Base-by-base conservation (phyloP, 2,113 vertebrate genomes). In the Holacanthus passer region DNA sequence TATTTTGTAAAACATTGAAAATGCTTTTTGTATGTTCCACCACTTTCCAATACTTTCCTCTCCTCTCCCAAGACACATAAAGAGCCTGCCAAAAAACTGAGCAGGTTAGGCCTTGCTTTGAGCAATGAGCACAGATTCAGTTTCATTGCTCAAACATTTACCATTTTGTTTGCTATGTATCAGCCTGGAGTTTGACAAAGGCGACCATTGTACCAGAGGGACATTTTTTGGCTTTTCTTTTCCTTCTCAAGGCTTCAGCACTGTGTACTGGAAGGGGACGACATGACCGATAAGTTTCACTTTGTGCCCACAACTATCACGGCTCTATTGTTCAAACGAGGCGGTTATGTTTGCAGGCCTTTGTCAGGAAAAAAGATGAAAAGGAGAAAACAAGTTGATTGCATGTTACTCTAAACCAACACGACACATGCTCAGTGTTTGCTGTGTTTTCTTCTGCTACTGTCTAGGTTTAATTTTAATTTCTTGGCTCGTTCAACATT, bases 141-240 rank as follows among this genome's bases (percentile, higher is more conserved):
- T 91, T 92, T 92, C 84, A 91, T 85, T 83, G 83, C 89, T 92
- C 83, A 89, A 90, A 90, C 87, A 91, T 93, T 92, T 89, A 86
- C 74, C 81, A 81, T 91, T 91, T 84, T 89, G 82, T 90, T 93
- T 89, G 77, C 79, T 86, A 75, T 87, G 82, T 83, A 87, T 88
- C 82, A 81, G 77, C 76, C 89, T 79, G 77, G 62, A 86, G 72
- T 73, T 85, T 79, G 59, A 93, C 92, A 94, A 94, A 93, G 90
- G 73, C 81, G 4, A 6, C 87, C 79, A 84, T 93, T 94, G 92
- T 94, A 79, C 82, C 56, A 2, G 45, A 66, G 74, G 83, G 72
- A 79, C 43, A 78, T 86, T 89, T 88, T 83, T 84, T 78, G 73
- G 81, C 68, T 83, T 91, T 84, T 86, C 68, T 79, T 91, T 73